A percentile compares a stretch with the other conserved stretches of the same genome.
Conservation (phyloP, 2,797 vertebrate genomes). For the Fratercula arctica region DNA sequence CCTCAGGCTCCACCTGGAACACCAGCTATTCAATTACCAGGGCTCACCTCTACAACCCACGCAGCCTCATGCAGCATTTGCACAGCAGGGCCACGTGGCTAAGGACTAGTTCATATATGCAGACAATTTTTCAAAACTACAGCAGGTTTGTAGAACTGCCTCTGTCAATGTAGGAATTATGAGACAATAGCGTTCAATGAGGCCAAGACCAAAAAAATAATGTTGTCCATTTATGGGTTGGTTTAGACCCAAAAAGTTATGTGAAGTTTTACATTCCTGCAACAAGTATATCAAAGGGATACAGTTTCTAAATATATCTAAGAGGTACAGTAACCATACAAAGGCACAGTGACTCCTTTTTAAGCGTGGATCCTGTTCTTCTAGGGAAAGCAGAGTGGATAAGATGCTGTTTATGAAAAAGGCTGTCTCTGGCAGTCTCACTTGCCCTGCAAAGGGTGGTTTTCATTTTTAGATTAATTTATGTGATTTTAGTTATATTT, state of each 20-base stretch:
- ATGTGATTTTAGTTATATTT: background rate
- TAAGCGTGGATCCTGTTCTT: background rate
- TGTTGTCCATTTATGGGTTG: background rate
- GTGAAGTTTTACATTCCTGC: background rate
- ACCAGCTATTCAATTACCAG: background rate
- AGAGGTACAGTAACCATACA: background rate
- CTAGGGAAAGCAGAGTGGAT: background rate
- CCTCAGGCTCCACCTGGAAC: background rate
- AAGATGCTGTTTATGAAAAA: background rate
- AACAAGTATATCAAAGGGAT: background rate
- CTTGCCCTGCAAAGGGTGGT: background rate
- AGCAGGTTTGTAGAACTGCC: background rate
- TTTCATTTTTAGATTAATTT: background rate
- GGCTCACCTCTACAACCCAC: background rate
- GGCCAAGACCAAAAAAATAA: background rate
- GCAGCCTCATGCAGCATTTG: background rate
- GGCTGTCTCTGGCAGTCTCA: background rate
- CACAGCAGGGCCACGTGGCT: background rate
- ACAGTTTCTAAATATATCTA: rapidly evolving
- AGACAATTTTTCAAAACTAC: background rate
- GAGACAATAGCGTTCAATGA: background rate
- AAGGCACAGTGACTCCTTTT: background rate
- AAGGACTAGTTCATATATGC: background rate
- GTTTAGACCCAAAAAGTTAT: background rate
- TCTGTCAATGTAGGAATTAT: background rate